Conservation (phyloP, 2,113 vertebrate genomes). For the Xyrauchen texanus region DNA sequence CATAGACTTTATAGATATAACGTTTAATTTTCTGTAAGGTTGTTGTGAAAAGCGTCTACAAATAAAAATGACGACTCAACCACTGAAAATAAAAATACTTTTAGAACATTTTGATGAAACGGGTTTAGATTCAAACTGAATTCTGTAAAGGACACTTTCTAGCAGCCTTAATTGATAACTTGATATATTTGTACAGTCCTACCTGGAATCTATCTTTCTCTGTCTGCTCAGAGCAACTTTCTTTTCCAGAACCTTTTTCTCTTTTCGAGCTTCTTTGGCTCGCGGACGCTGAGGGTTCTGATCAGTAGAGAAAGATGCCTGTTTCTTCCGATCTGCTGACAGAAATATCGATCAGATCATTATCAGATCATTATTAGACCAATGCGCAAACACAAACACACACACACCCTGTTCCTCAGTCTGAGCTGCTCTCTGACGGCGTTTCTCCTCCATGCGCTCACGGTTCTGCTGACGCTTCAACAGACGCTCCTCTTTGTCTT, state of each 20-base stretch:
- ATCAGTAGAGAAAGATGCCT: constrained; percentile 45
- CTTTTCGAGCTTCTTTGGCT: constrained; percentile 93
- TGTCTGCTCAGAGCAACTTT: constrained; percentile 94
- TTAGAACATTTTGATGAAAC: too few species aligned
- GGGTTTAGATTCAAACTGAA: too few species aligned
- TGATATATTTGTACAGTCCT: background rate
- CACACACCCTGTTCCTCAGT: constrained; percentile 68
- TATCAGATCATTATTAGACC: background rate
- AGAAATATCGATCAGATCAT: background rate
- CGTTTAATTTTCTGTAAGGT: too few species aligned
- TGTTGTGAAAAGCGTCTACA: too few species aligned
- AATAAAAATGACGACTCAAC: too few species aligned
- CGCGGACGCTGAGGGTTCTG: constrained; percentile 66
- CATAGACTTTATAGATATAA: too few species aligned
- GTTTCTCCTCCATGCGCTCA: constrained; percentile 93
- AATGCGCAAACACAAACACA: background rate
- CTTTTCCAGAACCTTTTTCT: constrained; percentile 94
- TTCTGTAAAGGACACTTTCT: too few species aligned
- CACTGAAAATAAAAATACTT: too few species aligned
- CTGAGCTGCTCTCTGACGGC: constrained; percentile 87
- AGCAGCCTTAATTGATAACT: too few species aligned
- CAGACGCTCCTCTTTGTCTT: constrained; percentile 95
- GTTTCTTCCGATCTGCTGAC: constrained; percentile 63
- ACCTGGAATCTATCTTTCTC: constrained; percentile 91
- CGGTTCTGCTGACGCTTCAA: constrained; percentile 92